phyloP scores from a whole-genome alignment of 2,113 vertebrate species.

The Ursus arctos region DNA sequence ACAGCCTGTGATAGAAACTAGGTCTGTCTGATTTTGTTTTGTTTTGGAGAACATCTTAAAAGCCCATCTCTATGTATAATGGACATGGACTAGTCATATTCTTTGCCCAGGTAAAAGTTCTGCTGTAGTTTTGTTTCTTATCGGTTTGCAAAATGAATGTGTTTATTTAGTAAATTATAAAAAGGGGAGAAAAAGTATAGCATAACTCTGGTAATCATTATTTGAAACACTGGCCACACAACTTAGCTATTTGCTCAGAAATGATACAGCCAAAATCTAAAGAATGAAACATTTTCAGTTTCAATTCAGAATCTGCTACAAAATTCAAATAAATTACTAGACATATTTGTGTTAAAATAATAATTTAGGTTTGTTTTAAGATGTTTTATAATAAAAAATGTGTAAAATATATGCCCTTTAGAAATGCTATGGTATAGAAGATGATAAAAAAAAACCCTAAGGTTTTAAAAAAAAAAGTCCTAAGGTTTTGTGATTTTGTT shows the following conservation, averaged over 20 bases:
- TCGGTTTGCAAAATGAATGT: not conserved
- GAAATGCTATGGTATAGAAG: not conserved
- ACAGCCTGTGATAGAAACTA: not conserved
- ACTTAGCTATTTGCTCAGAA: not conserved
- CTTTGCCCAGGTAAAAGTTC: not conserved
- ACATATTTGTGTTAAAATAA: not conserved
- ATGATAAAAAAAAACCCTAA: not conserved
- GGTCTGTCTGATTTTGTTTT: not conserved
- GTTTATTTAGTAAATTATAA: constrained; percentile 11
- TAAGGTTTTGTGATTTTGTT: not conserved
- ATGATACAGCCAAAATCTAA: accelerated
- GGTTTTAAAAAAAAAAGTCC: not conserved
- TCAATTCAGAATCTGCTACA: not conserved
- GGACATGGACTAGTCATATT: not conserved
- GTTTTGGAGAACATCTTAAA: not conserved
- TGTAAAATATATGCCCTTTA: not conserved
- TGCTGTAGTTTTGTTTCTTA: not conserved
- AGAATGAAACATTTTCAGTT: not conserved
- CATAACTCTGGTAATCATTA: not conserved
- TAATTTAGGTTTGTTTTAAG: constrained; percentile 7
- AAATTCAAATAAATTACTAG: constrained; percentile 14
- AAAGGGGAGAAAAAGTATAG: accelerated
- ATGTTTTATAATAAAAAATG: not conserved
- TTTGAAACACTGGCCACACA: not conserved
- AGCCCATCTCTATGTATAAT: not conserved